Percentiles rank a stretch among this genome's conserved stretches.
phyloP scores from a whole-genome alignment of 2,113 vertebrate genomes.

The Cromileptes altivelis region DNA sequence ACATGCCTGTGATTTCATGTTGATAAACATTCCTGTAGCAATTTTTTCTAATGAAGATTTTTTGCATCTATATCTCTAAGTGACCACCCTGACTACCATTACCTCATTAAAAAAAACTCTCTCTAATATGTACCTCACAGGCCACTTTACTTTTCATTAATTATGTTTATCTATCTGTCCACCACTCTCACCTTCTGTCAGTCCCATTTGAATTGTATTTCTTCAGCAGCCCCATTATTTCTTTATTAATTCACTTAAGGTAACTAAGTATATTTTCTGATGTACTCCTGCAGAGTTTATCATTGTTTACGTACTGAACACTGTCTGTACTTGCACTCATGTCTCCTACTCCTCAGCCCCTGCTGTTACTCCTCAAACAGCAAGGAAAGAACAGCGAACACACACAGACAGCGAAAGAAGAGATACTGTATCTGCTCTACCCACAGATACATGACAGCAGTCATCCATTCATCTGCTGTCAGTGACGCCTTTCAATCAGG shows the following conservation, averaged over 20 bases:
- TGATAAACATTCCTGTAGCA: background rate
- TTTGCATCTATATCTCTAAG: background rate
- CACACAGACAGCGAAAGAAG: background rate
- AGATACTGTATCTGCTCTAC: constrained; percentile 8
- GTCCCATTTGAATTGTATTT: background rate
- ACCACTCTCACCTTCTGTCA: too few species aligned
- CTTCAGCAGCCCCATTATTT: background rate
- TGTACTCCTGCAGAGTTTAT: constrained; percentile 7
- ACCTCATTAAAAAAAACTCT: background rate
- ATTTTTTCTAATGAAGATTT: background rate
- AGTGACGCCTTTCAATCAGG: constrained; percentile 32
- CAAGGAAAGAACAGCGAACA: background rate
- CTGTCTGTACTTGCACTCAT: background rate
- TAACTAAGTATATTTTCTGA: background rate
- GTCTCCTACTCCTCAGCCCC: background rate
- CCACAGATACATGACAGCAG: constrained; percentile 23
- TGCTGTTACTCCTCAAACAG: background rate
- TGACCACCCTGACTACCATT: background rate
- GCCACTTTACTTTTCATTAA: background rate
- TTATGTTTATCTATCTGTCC: too few species aligned
- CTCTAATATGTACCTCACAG: constrained; percentile 7
- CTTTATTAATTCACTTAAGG: background rate
- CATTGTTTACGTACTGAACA: background rate
- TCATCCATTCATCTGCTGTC: constrained; percentile 45
- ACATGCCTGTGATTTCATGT: background rate